Conservation (phyloP, 2,113 vertebrate genomes). For the Gambusia holbrooki region DNA sequence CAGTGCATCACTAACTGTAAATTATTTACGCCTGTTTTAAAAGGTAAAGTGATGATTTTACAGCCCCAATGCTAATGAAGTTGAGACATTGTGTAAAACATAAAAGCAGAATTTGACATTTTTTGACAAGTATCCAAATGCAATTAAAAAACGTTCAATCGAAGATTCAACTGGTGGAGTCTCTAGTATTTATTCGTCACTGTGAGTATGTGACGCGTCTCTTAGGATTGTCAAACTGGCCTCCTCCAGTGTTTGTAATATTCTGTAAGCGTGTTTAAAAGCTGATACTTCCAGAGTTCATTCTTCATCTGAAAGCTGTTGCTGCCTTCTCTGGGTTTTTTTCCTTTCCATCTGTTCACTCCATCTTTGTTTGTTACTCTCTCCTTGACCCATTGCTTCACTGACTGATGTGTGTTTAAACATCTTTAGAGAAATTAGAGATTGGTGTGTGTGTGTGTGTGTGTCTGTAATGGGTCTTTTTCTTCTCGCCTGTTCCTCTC, state of each 20-base stretch:
- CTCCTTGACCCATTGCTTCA: constrained; percentile 13
- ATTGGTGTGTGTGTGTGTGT: constrained; percentile 14
- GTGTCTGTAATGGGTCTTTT: constrained; percentile 50
- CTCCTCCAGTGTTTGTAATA: not conserved
- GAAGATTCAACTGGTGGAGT: too few species aligned
- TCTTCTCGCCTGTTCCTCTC: constrained; percentile 55
- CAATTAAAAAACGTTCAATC: too few species aligned
- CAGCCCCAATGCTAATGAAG: too few species aligned
- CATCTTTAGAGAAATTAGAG: constrained; percentile 38
- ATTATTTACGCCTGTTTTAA: too few species aligned
- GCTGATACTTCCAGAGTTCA: not conserved
- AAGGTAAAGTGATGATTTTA: too few species aligned
- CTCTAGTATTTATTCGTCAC: not conserved
- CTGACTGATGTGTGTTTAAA: constrained; percentile 51
- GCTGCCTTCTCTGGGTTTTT: not conserved
- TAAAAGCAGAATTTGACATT: too few species aligned
- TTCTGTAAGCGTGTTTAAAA: not conserved
- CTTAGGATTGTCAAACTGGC: constrained; percentile 3
- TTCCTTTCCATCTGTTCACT: not conserved
- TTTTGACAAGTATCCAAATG: too few species aligned
- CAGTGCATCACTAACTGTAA: too few species aligned
- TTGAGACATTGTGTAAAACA: too few species aligned
- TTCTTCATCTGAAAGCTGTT: constrained; percentile 22
- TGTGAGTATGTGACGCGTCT: not conserved
- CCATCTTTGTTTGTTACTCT: not conserved